A percentile compares a stretch with the other conserved stretches of the same genome.
phyloP scores from a whole-genome alignment of 2,113 vertebrate species.

The Chamaetylas fuelleborni region DNA sequence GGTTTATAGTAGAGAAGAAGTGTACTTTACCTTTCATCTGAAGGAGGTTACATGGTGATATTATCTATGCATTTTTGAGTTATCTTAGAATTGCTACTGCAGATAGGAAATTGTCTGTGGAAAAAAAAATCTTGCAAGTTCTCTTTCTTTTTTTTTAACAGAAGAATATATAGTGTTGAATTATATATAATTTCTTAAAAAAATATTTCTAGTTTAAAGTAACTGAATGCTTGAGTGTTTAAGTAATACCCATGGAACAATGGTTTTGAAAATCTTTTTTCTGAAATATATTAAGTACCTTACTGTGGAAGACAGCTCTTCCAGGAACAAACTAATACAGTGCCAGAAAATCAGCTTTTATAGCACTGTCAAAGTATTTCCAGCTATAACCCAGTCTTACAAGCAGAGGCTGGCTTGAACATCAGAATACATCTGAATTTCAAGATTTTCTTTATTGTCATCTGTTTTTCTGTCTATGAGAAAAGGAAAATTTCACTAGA shows the following conservation, averaged over 20 bases:
- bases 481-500: neutral
- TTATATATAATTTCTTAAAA: neutral
- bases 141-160: neutral
- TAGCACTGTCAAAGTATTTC: slow-evolving; percentile 32
- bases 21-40: neutral
- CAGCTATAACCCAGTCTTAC: slow-evolving; percentile 22
- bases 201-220: neutral
- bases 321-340: slow-evolving; percentile 25
- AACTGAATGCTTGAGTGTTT: neutral
- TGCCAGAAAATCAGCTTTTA: slow-evolving; percentile 53
- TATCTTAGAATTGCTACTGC: neutral
- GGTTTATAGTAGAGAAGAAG: neutral
- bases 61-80: neutral
- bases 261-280: slow-evolving; percentile 29
- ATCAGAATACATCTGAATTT: neutral
- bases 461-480: neutral
- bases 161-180: neutral
- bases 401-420: neutral
- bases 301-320: slow-evolving; percentile 11
- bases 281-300: neutral
- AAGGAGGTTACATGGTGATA: neutral
- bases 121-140: neutral
- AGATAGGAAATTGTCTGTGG: neutral
- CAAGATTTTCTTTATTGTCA: neutral
- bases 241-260: neutral